These are phyloP conservation scores for Cecidostiba fungosa DNA, from an alignment of 2,888 invertebrate species.

Conservation along the genomic window DNA sequence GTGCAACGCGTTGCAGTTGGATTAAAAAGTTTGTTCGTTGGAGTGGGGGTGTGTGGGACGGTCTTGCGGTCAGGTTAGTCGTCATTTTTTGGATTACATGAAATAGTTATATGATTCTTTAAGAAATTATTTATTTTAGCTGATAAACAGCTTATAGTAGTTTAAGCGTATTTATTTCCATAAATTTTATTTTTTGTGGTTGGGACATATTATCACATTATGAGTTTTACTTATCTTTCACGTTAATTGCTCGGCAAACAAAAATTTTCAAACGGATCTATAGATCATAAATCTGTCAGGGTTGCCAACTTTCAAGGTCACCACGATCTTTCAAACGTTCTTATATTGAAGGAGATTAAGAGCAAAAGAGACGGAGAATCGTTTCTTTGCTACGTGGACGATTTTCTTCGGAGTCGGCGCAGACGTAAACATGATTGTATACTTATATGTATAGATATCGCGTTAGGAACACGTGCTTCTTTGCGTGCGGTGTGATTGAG, in stretches of 20 bases:
- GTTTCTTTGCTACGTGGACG: constrained; percentile 41
- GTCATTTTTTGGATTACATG: not conserved
- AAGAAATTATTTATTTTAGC: too few species aligned
- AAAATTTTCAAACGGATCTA: too few species aligned
- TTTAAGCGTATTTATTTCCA: not conserved
- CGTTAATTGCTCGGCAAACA: too few species aligned
- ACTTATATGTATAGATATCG: not conserved
- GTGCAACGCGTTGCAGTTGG: not conserved
- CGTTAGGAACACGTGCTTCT: constrained; percentile 40
- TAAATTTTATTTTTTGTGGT: too few species aligned
- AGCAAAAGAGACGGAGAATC: constrained; percentile 30
- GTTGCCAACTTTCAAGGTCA: constrained; percentile 12
- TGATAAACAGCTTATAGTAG: too few species aligned
- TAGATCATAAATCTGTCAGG: not conserved
- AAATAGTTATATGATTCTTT: not conserved
- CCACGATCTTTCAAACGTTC: not conserved
- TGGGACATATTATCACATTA: too few species aligned
- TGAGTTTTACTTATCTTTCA: too few species aligned
- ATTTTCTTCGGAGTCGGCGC: constrained; percentile 13
- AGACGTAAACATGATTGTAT: not conserved
- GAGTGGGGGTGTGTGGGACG: not conserved
- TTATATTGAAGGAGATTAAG: constrained; percentile 3
- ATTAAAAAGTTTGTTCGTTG: not conserved
- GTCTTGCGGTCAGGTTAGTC: not conserved
- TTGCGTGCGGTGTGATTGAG: constrained; percentile 24